Conservation (phyloP, 1,140 invertebrate species). For the Mizuhopecten yessoensis region DNA sequence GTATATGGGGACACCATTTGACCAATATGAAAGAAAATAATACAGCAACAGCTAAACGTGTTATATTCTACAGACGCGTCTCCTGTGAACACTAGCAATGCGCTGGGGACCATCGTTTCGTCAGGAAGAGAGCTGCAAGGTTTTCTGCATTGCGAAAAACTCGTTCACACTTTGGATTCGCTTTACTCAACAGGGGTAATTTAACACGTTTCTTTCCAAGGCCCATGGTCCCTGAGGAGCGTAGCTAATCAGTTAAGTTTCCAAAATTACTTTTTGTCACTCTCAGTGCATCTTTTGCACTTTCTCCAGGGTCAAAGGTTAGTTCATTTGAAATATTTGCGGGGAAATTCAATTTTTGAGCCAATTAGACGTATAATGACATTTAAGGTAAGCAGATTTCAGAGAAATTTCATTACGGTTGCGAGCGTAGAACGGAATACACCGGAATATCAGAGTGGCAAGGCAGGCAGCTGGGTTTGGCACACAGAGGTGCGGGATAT, state of each 20-base stretch:
- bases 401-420: slow-evolving; percentile 34
- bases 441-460: slow-evolving; percentile 31
- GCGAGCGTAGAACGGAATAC: slow-evolving; percentile 22
- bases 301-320: slow-evolving; percentile 2
- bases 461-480: slow-evolving; percentile 36
- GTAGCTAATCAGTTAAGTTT: slow-evolving; percentile 28
- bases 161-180: slow-evolving; percentile 32
- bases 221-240: neutral
- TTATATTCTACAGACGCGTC: neutral
- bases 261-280: slow-evolving; percentile 39
- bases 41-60: slow-evolving; percentile 23
- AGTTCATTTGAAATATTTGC: slow-evolving; percentile 39
- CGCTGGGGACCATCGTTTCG: slow-evolving; percentile 7
- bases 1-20: slow-evolving; percentile 18
- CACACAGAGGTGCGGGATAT: slow-evolving; percentile 30
- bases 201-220: slow-evolving; percentile 38
- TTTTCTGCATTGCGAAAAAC: slow-evolving; percentile 36
- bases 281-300: slow-evolving; percentile 33
- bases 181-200: slow-evolving; percentile 34
- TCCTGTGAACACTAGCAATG: neutral
- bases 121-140: slow-evolving; percentile 22
- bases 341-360: slow-evolving; percentile 38
- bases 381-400: slow-evolving; percentile 39
- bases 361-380: slow-evolving; percentile 34
- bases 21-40: slow-evolving; percentile 36